Conservation (phyloP, 2,113 vertebrate species). For the Ornithorhynchus anatinus region DNA sequence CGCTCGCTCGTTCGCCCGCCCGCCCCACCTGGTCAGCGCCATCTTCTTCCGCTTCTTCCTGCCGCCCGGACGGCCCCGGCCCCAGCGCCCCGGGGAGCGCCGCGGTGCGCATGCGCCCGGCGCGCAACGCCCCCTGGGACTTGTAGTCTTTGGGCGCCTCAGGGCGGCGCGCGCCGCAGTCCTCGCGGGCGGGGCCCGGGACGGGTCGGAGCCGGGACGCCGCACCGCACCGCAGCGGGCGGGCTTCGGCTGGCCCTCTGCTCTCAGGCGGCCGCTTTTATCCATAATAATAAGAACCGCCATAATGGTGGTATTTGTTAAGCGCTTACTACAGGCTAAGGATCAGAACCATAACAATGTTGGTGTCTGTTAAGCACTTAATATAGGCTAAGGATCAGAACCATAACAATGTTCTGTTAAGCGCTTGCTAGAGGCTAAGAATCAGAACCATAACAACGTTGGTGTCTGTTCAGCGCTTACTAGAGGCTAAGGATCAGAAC, state of each 20-base stretch:
- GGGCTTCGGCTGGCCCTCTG: fast-evolving
- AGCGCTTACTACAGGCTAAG: too few species aligned
- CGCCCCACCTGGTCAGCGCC: slow-evolving; percentile 84
- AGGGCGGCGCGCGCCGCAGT: fast-evolving
- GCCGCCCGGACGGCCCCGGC: background rate
- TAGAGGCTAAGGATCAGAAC: too few species aligned
- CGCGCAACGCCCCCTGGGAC: fast-evolving
- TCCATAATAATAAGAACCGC: too few species aligned
- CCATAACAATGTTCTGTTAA: too few species aligned
- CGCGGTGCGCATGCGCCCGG: background rate
- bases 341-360: too few species aligned
- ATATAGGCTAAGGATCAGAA: too few species aligned
- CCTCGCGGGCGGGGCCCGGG: fast-evolving
- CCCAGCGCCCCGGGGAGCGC: fast-evolving
- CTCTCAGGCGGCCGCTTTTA: fast-evolving
- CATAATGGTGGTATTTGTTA: too few species aligned
- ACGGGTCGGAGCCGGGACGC: fast-evolving
- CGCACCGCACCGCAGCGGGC: too few species aligned
- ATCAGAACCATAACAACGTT: too few species aligned
- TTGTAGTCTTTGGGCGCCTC: slow-evolving; percentile 15
- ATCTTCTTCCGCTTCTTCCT: slow-evolving; percentile 74
- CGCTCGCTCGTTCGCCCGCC: background rate
- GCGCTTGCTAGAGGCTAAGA: too few species aligned
- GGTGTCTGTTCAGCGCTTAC: too few species aligned
- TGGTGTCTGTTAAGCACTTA: too few species aligned